Conservation (phyloP, 2,113 vertebrate species). For the Cephalopterus ornatus region DNA sequence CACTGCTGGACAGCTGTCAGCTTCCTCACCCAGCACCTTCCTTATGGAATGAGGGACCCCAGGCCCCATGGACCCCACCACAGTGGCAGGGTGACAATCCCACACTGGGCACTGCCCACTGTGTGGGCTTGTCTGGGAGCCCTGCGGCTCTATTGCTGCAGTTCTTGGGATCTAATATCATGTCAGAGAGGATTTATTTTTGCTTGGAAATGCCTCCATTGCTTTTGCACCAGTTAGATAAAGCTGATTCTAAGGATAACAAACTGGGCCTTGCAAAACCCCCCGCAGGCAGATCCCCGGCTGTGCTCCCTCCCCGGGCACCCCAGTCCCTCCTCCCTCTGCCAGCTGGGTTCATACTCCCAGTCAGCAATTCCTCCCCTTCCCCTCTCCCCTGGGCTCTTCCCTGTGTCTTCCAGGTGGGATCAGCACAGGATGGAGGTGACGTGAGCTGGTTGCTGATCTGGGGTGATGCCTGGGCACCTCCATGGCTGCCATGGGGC, state of each 20-base stretch:
- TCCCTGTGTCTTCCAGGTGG: background rate
- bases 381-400: background rate
- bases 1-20: background rate
- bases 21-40: background rate
- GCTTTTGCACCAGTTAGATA: background rate
- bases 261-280: background rate
- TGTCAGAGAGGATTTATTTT: background rate
- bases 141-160: background rate
- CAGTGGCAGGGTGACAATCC: background rate
- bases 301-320: accelerated
- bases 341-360: background rate
- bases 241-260: background rate
- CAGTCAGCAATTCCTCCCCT: background rate
- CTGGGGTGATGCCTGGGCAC: background rate
- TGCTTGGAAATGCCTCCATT: background rate
- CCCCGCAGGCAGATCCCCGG: accelerated
- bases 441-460: accelerated
- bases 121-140: accelerated
- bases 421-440: background rate
- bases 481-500: accelerated
- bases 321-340: background rate
- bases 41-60: background rate
- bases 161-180: background rate
- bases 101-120: background rate
- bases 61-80: accelerated